Evolutionary conservation across 1,140 invertebrate genomes (phyloP).

Genomic region (Pollicipes pollicipes): DNA sequence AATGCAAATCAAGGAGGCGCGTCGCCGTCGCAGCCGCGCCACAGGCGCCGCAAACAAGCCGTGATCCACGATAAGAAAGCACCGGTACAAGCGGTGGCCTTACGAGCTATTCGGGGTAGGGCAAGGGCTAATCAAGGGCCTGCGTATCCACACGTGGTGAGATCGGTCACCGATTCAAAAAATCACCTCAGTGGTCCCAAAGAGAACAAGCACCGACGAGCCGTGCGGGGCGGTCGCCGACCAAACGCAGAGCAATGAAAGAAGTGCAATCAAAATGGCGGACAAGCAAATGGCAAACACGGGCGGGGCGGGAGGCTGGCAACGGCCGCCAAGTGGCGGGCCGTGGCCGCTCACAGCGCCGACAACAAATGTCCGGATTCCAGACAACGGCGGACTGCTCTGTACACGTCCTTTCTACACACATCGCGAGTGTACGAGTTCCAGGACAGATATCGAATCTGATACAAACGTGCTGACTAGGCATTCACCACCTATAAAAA

Average conservation of each 20-base stretch:
- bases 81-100: background rate
- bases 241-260: background rate
- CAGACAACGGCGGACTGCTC: background rate
- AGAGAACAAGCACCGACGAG: background rate
- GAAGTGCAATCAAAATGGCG: background rate
- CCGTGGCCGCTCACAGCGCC: background rate
- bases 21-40: too few relatives aligned
- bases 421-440: background rate
- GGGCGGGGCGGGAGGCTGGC: too few relatives aligned
- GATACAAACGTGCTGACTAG: background rate
- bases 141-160: background rate
- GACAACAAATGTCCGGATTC: too few relatives aligned
- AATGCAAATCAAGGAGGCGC: background rate
- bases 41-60: background rate
- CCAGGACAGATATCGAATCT: background rate
- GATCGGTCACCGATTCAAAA: background rate
- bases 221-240: background rate
- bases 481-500: conserved; percentile 1
- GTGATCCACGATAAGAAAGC: background rate
- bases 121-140: background rate
- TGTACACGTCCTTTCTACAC: too few relatives aligned
- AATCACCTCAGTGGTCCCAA: conserved; percentile 1
- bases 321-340: too few relatives aligned
- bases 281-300: background rate
- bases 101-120: background rate